Conservation (phyloP, 2,113 vertebrate species). For the Hirundichthys speculiger region DNA sequence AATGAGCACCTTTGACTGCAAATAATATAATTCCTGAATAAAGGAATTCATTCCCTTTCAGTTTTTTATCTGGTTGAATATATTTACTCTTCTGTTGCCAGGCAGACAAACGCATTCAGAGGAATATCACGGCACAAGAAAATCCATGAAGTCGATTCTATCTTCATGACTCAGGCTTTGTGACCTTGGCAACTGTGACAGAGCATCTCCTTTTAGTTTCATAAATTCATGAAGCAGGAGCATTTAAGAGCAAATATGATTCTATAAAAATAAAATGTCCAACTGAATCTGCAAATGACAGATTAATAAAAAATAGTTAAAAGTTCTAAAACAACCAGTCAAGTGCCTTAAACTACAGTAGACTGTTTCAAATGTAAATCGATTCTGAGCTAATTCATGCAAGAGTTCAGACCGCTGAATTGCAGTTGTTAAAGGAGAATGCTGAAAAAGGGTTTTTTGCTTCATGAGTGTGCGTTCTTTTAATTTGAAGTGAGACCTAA, state of each 20-base stretch:
- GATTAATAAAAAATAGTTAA: too few species aligned
- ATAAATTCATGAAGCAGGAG: not conserved
- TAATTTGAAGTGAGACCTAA: too few species aligned
- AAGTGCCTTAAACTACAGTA: too few species aligned
- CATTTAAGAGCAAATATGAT: too few species aligned
- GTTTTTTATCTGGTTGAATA: not conserved
- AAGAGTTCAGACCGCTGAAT: too few species aligned
- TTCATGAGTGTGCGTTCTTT: too few species aligned
- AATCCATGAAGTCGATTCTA: not conserved
- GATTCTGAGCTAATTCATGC: too few species aligned
- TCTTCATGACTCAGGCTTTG: not conserved
- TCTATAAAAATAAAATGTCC: not conserved
- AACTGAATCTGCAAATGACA: not conserved
- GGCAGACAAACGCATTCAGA: not conserved
- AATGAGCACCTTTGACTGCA: not conserved
- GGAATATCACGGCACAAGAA: not conserved
- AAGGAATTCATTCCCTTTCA: too few species aligned
- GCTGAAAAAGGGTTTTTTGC: too few species aligned
- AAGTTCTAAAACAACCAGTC: too few species aligned
- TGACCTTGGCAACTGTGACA: not conserved
- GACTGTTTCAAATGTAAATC: too few species aligned
- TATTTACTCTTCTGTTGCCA: not conserved
- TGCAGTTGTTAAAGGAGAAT: too few species aligned
- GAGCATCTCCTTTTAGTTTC: slow-evolving; percentile 1
- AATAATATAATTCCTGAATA: not conserved